Base-by-base conservation (phyloP, 1,140 invertebrate genomes). In the Scaptodrosophila lebanonensis region DNA sequence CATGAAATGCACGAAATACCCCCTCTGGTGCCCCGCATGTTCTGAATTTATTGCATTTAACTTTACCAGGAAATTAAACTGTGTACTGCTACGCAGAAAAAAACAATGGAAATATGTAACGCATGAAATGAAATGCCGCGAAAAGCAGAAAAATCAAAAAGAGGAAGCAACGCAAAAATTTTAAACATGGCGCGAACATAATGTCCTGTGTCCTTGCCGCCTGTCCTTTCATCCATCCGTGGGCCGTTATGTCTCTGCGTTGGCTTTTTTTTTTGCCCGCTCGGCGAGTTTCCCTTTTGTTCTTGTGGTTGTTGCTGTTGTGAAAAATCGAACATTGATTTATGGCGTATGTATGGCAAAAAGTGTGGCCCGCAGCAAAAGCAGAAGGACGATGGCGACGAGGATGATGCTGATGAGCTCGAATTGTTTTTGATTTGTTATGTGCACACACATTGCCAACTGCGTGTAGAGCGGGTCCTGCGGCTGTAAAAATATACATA, bases 141-240 rank as follows among this genome's bases (percentile, higher is more conserved):
- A 30, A 51, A 40, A 38, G 54, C 36, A 49, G 45, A 57, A 65
- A 73, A 68, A 67, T 40, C 54, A 67, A 58, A 64, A 65, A 53
- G 33, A 63, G 15, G 43, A 47, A 60, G 50, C 44, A 59, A 48
- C 42, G 62, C 62, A 62, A 48, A 72, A 68, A 73, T 65, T 79
- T 73, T 59, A 64, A 85, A 85, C 83, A 85, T 83, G 82, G 82
- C 82, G 76, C 68, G 72, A 85, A 85, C 83, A 85, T 85, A 83
- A 85, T 84, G 83, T 84, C 83, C 82, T 85, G 82, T 76, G 69
- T 83, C 82, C 76, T 84, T 76, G 68, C 54, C 79, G 68, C 54
- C 79, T 48, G 40, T 50, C 20, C 35, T 38, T 58, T 22, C 38
- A 42, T n/a, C n/a, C n/a, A n/a, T n/a, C n/a, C n/a, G n/a, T 75